Base-by-base conservation (phyloP, 2,888 invertebrate species). In the Xanthorhoe spadicearia region DNA sequence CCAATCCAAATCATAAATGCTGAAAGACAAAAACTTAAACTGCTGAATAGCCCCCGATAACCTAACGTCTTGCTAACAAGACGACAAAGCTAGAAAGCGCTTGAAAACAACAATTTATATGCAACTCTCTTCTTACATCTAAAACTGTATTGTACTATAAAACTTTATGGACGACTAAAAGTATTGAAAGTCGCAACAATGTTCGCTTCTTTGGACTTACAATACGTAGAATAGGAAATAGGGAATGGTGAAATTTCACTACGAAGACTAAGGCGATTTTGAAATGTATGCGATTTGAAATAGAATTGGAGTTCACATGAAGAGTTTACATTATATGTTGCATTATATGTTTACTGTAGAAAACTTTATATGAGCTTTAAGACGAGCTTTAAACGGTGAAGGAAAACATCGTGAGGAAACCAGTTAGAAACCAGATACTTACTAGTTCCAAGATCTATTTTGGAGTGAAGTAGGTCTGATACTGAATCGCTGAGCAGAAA, bases 141-240 rank as follows among this genome's bases (percentile, higher is more conserved):
- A 67, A 74, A 73, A 68, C 70, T 73, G 71, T 73, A 75, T 68
- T 63, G 72, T 66, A 69, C 69, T 67, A 75, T 77, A 77, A 77
- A 78, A 78, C 51, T 77, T 78, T 74, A 77, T 69, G 69, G 61
- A 56, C 64, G 70, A 73, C 72, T 74, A 69, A 75, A 75, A 76
- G 74, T 74, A 77, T 75, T 73, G 77, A 72, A 75, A 71, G 68
- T 68, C 57, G 61, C 69, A 61, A 75, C 74, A 71, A 68, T 71
- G 74, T 75, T 68, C 51, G 50, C 51, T 28, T 48, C 19, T 18
- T 52, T 10, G 38, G 17, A 60, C 62, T 61, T 64, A 56, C 68
- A 68, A 66, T 62, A 54, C 55, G 43, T 28, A 19, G 61, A 61
- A 54, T 5, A 35, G 2, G 18, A 15, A 38, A n/a, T 15, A 61